Evolutionary conservation across 2,797 vertebrate species (phyloP), one percentile per base, ranked within the genome.

Genomic region (Neosilurus mollespiculum): DNA sequence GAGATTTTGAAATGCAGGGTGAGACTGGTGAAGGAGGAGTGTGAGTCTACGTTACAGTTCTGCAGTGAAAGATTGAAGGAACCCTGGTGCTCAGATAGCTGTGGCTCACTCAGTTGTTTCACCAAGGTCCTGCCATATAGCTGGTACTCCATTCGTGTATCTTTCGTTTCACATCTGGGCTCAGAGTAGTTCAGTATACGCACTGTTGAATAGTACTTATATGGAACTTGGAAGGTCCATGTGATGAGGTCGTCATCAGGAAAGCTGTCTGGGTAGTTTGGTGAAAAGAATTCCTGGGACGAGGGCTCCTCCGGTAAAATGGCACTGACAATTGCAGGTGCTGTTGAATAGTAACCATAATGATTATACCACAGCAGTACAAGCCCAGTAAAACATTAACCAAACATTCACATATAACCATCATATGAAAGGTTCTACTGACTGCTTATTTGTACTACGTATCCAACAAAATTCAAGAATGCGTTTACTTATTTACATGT

Each of bases 191-290:
- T 89, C 59, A 93, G 89, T 86, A 97, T 93, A 73, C 89, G 84
- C 49, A 98, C 86, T 0, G 87, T 89, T 0, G 94, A 88, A 82
- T 92, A 89, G 89, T 96, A 90, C 59, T 85, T 91, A 0, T 86
- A 49, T 0, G 96, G 95, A 8, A 97, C 54, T 1, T 90, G 64
- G 9, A 98, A 96, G 84, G 94, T 89, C 97, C 97, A 98, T 0
- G 95, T 93, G 93, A 98, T 96, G 61, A 91, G 89, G 26, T 96
- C 95, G 0, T 96, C 94, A 67, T 97, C 94, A 0, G 97, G 96
- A 81, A 98, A 96, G 81, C 94, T 95, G 0, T 84, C 77, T 0
- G 96, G 96, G 83, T 95, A 98, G 91, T 97, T 95, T 22, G 97
- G 95, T 0, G 97, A 96, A 88, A 97, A 91, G 81, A 98, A 88